Percentiles rank a stretch among this genome's conserved stretches.
Evolutionary conservation across 2,888 invertebrate genomes (phyloP).

Genomic region (Ornithoptera priamus): DNA sequence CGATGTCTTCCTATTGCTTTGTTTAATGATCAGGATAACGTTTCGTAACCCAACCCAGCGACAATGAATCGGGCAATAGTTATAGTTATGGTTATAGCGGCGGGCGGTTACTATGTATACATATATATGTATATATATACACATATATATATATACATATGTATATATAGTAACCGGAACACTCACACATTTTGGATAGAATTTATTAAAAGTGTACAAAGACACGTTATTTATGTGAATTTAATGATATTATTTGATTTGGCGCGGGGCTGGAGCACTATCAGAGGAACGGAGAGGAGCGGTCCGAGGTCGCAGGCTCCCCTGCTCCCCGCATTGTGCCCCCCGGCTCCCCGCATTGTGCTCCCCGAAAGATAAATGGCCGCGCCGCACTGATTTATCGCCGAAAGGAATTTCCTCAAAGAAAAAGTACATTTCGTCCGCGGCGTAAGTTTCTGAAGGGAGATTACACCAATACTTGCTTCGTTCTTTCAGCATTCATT

Average conservation of each 20-base stretch:
- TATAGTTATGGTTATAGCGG: no score
- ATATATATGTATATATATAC: no score
- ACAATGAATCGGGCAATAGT: no score
- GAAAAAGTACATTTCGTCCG: constrained; percentile 38
- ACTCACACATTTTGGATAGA: no score
- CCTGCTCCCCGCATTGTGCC: constrained; percentile 34
- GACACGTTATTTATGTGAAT: constrained; percentile 16
- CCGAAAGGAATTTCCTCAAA: constrained; percentile 41
- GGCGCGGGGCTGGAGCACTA: constrained; percentile 32
- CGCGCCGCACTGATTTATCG: constrained; percentile 54
- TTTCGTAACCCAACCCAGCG: no score
- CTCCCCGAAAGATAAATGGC: constrained; percentile 53
- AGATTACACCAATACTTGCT: constrained; percentile 39
- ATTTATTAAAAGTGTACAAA: neutral
- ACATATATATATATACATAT: no score
- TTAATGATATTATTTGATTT: constrained; percentile 30
- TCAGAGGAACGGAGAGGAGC: constrained; percentile 32
- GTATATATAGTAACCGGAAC: no score
- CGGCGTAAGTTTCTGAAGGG: constrained; percentile 42
- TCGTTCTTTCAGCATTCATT: constrained; percentile 37
- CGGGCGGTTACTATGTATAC: no score
- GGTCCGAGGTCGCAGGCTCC: constrained; percentile 31
- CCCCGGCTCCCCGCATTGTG: constrained; percentile 38
- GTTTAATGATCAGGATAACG: no score
- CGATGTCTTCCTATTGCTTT: no score